Base-by-base conservation (phyloP, 2,797 vertebrate species). In the Meda fulgida region DNA sequence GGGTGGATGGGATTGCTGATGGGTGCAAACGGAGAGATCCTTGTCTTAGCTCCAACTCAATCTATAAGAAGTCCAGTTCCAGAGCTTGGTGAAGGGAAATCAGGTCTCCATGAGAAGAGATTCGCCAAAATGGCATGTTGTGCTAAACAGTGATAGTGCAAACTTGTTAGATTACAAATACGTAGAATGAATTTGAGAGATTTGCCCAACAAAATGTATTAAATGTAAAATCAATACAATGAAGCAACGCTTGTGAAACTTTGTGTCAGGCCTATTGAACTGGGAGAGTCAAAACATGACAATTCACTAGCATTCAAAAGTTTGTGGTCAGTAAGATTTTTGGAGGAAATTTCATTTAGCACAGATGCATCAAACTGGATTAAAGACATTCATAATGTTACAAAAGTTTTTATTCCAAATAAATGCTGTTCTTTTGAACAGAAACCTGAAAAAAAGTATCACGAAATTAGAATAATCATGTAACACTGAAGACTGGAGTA, bases 101-200 rank as follows among this genome's bases (percentile, higher is more conserved):
- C 0, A 99, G 96, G 93, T 99, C 98, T 11, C 97, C 97, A 0
- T 99, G 98, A 38, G 97, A 95, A 48, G 97, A 96, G 93, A 99
- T 98, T 88, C 97, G 94, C 98, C 98, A 99, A 93, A 99, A 99
- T 0, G 98, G 98, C 97, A 99, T 99, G 91, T 98, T 99, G 96
- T 99, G 98, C 98, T 99, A 85, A 83, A 85, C 23, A 83, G 9
- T 84, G 10, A 87, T 5, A 19, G 26, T 7, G 71, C 3, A 81
- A 21, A 60, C 0, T 7, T 21, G 14, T 75, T 26, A 84, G 51
- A 80, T 60, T 18, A 58, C 7, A 65, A 18, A 29, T 21, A 65
- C 4, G n/a, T 11, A 70, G 21, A 40, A 11, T 23, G 3, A 73
- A 53, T 5, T n/a, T 34, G 0, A 26, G 19, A 77, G 76, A 18